Evolutionary conservation across 2,797 vertebrate genomes (phyloP).

Genomic region (Dipus sagitta): DNA sequence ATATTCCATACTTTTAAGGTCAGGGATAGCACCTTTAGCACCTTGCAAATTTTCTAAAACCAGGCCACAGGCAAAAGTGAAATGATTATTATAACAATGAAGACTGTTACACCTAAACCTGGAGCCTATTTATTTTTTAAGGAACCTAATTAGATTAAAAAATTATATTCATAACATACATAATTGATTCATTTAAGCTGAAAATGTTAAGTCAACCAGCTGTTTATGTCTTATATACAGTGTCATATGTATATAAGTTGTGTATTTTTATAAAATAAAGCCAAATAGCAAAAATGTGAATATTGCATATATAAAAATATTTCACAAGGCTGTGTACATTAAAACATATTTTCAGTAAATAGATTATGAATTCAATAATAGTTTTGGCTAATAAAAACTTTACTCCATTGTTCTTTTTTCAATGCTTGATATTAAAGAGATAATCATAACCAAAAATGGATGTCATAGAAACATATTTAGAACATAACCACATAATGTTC

Average conservation of each 20-base stretch:
- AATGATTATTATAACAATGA: too few relatives aligned
- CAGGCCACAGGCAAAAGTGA: too few relatives aligned
- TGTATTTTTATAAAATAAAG: constrained; percentile 85
- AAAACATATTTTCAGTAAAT: too few relatives aligned
- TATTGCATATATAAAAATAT: too few relatives aligned
- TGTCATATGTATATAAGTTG: constrained; percentile 79
- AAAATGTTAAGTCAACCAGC: constrained; percentile 45
- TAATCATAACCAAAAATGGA: neutral
- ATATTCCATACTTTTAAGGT: too few relatives aligned
- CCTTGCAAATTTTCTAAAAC: too few relatives aligned
- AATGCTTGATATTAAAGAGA: neutral
- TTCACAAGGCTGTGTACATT: neutral
- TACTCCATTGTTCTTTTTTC: neutral
- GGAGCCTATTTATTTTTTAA: too few relatives aligned
- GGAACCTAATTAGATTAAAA: too few relatives aligned
- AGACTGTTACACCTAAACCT: too few relatives aligned
- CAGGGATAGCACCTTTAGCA: too few relatives aligned
- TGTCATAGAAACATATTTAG: neutral
- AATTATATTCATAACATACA: too few relatives aligned
- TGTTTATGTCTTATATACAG: constrained; percentile 72
- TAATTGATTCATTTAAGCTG: neutral
- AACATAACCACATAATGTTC: constrained; percentile 34
- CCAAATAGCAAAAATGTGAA: constrained; percentile 44
- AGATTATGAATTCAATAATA: neutral
- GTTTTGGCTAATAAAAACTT: neutral